phyloP scores from a whole-genome alignment of 2,888 invertebrate genomes.

The Cantharis rufa region DNA sequence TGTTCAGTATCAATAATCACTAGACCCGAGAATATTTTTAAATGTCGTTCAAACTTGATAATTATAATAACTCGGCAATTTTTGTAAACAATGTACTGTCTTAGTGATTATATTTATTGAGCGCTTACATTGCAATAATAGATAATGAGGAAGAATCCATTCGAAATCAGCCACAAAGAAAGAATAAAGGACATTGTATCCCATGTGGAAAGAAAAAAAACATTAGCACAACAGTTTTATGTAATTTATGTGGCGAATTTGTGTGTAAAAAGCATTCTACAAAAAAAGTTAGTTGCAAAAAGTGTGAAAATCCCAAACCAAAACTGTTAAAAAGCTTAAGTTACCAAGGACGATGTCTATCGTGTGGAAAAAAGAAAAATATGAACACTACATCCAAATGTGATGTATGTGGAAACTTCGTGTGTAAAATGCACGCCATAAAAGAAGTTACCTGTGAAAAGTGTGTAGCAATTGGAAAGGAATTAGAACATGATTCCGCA shows the following conservation, averaged over 20 bases:
- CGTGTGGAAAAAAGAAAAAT: not conserved
- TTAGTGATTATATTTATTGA: not conserved
- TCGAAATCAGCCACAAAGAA: not conserved
- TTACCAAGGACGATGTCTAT: not conserved
- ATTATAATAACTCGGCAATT: no score
- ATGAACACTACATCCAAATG: not conserved
- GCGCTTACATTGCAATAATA: not conserved
- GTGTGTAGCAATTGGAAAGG: not conserved
- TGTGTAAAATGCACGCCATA: not conserved
- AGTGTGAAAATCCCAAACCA: not conserved
- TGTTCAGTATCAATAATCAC: no score
- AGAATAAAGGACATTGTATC: not conserved
- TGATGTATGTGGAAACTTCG: not conserved
- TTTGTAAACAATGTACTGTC: no score
- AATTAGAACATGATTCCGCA: not conserved
- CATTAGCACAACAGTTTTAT: not conserved
- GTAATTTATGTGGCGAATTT: not conserved
- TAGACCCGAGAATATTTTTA: no score
- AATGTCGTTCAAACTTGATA: no score
- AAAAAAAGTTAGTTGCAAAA: not conserved
- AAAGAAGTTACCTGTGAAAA: not conserved
- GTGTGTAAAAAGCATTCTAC: not conserved
- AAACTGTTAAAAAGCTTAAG: not conserved
- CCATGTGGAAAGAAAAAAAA: not conserved
- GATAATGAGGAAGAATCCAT: not conserved